Percentiles rank a stretch among this genome's conserved stretches.
These are phyloP conservation scores for Lamprologus speciosus DNA, from an alignment of 2,113 vertebrate genomes.

Conservation along the genomic window DNA sequence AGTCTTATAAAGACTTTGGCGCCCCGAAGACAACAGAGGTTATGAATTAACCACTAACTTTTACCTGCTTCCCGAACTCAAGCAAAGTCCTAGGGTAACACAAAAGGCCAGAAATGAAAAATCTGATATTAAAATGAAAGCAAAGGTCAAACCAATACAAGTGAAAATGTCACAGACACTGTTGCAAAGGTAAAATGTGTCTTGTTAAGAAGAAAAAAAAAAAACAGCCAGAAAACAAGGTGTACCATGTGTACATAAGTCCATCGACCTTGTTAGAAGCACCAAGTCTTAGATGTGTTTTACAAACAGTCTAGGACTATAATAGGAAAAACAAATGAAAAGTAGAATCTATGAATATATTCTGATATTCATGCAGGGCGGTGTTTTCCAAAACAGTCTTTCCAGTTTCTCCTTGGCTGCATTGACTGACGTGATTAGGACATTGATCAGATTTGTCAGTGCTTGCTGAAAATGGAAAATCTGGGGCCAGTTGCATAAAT, in stretches of 20 bases:
- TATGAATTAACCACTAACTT: not conserved
- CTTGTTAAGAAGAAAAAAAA: not conserved
- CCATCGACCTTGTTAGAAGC: slow-evolving; percentile 65
- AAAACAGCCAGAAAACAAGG: slow-evolving; percentile 39
- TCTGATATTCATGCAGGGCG: slow-evolving; percentile 33
- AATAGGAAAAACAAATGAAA: not conserved
- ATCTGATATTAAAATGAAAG: not conserved
- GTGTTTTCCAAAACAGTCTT: slow-evolving; percentile 13
- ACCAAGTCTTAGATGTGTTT: slow-evolving; percentile 71
- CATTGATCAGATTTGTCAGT: not conserved
- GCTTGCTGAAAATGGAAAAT: not conserved
- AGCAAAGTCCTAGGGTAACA: not conserved
- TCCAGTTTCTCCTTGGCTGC: not conserved
- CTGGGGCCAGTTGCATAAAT: not conserved
- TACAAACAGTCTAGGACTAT: slow-evolving; percentile 38
- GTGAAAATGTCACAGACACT: not conserved
- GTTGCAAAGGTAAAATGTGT: not conserved
- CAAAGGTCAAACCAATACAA: not conserved
- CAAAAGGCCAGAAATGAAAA: not conserved
- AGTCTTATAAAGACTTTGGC: not conserved
- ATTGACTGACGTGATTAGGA: not conserved
- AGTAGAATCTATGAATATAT: slow-evolving; percentile 22
- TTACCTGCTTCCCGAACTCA: not conserved
- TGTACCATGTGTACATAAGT: slow-evolving; percentile 73
- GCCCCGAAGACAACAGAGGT: not conserved